phyloP scores from a whole-genome alignment of 2,797 vertebrate species.

The Lepilemur ruficaudatus region DNA sequence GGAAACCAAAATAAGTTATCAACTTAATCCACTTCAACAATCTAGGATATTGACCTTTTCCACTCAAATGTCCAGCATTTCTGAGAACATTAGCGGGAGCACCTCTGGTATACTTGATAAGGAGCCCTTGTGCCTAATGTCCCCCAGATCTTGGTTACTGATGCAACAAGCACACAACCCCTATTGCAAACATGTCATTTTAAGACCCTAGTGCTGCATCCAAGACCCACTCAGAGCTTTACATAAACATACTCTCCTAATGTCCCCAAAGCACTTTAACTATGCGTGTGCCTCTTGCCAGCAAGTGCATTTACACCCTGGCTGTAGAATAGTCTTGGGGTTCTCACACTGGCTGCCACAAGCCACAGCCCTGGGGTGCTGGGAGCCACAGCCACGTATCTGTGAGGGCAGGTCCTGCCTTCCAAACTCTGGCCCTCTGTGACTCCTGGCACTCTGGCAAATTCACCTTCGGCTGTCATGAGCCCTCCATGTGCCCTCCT shows the following conservation, averaged over 20 bases:
- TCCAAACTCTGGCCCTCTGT: not conserved
- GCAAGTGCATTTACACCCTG: constrained; percentile 78
- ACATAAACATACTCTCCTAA: constrained; percentile 80
- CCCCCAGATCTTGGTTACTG: not conserved
- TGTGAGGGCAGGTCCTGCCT: not conserved
- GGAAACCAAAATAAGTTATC: not conserved
- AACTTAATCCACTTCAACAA: not conserved
- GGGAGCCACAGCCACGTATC: not conserved
- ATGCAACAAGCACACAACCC: not conserved
- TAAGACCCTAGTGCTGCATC: constrained; percentile 36
- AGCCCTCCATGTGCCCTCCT: not conserved
- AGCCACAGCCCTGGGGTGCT: not conserved
- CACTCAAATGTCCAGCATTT: not conserved
- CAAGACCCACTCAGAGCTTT: constrained; percentile 74
- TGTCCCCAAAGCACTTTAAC: constrained; percentile 78
- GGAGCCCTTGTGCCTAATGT: not conserved
- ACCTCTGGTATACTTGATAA: not conserved
- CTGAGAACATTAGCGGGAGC: not conserved
- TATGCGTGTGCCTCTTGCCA: constrained; percentile 73
- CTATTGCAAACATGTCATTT: constrained; percentile 58
- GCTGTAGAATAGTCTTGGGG: constrained; percentile 22
- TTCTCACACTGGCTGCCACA: not conserved
- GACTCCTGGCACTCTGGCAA: not conserved
- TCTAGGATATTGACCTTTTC: not conserved
- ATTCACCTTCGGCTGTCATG: not conserved